Percentiles rank a stretch among this genome's conserved stretches.
Evolutionary conservation across 2,888 invertebrate genomes (phyloP).

Genomic region (Calameuta idolon): DNA sequence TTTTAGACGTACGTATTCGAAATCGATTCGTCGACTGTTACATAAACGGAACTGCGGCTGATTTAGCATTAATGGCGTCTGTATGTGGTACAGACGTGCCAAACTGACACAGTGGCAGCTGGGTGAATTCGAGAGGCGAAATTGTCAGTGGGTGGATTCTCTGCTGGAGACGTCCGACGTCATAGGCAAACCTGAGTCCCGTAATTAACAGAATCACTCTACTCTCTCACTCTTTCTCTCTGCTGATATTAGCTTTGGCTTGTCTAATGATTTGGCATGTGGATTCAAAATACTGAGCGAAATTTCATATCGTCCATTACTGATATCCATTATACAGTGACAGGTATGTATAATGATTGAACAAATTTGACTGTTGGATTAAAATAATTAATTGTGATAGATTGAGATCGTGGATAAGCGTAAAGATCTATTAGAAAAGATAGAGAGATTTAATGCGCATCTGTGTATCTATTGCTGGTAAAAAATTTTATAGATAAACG

Average conservation of each 20-base stretch:
- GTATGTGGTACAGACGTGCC: neutral
- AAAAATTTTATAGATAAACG: too few species aligned
- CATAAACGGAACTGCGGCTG: too few species aligned
- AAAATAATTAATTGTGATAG: too few species aligned
- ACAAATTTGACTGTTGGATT: too few species aligned
- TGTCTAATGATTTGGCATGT: neutral
- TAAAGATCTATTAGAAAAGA: too few species aligned
- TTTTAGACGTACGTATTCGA: too few species aligned
- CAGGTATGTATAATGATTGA: too few species aligned
- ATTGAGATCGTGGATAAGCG: too few species aligned
- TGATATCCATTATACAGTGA: neutral
- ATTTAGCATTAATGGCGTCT: constrained; percentile 8
- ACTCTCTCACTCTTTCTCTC: neutral
- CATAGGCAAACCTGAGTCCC: constrained; percentile 45
- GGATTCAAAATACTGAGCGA: neutral
- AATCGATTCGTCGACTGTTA: too few species aligned
- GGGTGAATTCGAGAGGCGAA: constrained; percentile 30
- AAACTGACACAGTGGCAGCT: neutral
- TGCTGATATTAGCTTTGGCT: neutral
- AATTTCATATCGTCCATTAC: neutral
- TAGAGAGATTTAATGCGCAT: too few species aligned
- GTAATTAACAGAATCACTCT: constrained; percentile 46
- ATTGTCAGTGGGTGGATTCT: constrained; percentile 44
- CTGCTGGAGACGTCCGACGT: constrained; percentile 50
- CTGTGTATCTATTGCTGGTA: too few species aligned